phyloP scores from a whole-genome alignment of 2,797 vertebrate genomes.

The Esox lucius region DNA sequence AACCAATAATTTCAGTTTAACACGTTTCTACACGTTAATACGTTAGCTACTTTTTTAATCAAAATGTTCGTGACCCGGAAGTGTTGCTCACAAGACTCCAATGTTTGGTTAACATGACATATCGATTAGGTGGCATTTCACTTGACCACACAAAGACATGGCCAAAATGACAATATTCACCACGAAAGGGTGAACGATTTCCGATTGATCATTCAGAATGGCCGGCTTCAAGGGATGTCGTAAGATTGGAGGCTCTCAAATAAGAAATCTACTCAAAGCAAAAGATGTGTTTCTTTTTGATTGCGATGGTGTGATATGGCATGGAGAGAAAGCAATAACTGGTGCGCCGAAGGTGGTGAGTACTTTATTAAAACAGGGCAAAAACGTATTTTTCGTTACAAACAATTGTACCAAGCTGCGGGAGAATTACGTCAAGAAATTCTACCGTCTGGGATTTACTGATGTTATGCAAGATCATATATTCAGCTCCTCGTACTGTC shows the following conservation, averaged over 20 bases:
- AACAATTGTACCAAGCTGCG: conserved; percentile 88
- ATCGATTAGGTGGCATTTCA: not conserved
- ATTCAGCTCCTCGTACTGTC: conserved; percentile 88
- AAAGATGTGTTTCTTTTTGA: conserved; percentile 88
- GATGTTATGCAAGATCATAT: conserved; percentile 82
- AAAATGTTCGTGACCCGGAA: too few species aligned
- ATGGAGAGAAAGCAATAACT: conserved; percentile 83
- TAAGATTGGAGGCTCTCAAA: conserved; percentile 79
- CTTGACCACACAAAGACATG: not conserved
- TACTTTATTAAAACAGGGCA: conserved; percentile 6
- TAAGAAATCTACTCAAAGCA: conserved; percentile 82
- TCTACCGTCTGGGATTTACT: conserved; percentile 81
- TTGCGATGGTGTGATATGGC: conserved; percentile 93
- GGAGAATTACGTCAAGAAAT: conserved; percentile 81
- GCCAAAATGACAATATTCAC: not conserved
- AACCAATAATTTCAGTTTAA: too few species aligned
- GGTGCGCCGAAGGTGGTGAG: conserved; percentile 68
- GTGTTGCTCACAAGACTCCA: not conserved
- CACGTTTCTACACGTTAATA: too few species aligned
- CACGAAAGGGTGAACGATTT: not conserved
- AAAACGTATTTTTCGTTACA: conserved; percentile 81
- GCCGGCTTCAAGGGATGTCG: conserved; percentile 77
- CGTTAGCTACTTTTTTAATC: too few species aligned
- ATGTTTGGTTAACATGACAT: not conserved
- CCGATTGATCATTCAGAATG: conserved; percentile 54